Percentiles rank a stretch among this genome's conserved stretches.
Evolutionary conservation across 2,113 vertebrate genomes (phyloP).

Genomic region (Cyphomyrus plagiostoma): DNA sequence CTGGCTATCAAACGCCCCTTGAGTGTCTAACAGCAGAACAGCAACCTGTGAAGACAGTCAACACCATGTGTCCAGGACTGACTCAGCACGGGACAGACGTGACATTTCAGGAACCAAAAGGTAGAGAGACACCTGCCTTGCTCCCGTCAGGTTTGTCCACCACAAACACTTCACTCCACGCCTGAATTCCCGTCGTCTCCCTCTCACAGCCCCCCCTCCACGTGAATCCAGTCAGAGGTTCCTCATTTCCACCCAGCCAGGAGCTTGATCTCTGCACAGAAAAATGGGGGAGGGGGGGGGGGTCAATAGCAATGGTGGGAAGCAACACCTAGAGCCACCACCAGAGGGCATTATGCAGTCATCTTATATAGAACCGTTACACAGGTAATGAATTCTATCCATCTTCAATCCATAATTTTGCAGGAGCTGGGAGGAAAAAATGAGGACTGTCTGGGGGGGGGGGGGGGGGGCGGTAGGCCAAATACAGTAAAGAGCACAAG

Average conservation of each 20-base stretch:
- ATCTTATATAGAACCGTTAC: background rate
- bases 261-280: constrained; percentile 52
- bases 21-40: constrained; percentile 93
- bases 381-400: background rate
- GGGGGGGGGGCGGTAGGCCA: background rate
- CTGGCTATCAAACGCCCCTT: constrained; percentile 98
- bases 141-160: constrained; percentile 81
- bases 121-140: constrained; percentile 62
- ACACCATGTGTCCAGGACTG: background rate
- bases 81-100: background rate
- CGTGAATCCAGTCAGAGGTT: constrained; percentile 88
- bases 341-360: background rate
- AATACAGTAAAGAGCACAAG: background rate
- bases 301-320: background rate
- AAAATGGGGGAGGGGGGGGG: too few species aligned
- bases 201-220: constrained; percentile 96
- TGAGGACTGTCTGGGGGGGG: background rate
- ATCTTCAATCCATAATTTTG: background rate
- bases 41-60: constrained; percentile 67
- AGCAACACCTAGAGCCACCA: background rate
- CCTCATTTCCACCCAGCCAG: constrained; percentile 85
- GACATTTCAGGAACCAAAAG: background rate
- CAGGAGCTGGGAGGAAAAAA: background rate
- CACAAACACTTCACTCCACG: constrained; percentile 93
- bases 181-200: constrained; percentile 94